Conservation (phyloP, 2,888 invertebrate genomes). For the Cyclophora albipunctata region DNA sequence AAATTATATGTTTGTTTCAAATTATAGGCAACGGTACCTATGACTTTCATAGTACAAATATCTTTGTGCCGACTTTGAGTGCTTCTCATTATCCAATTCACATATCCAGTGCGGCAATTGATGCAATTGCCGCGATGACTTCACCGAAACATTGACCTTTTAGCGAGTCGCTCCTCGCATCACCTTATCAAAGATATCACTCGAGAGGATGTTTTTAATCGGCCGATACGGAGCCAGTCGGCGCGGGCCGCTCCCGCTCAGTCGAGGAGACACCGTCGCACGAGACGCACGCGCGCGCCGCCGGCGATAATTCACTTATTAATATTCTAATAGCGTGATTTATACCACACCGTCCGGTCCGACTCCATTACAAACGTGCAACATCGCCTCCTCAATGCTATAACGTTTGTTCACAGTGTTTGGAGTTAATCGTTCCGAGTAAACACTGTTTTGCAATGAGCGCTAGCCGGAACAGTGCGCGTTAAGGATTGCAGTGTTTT, state of each 20-base stretch:
- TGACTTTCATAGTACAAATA: too few species aligned
- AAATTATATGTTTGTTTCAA: too few species aligned
- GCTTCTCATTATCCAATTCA: constrained; percentile 24
- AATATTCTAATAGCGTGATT: constrained; percentile 20
- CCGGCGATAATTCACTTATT: constrained; percentile 8
- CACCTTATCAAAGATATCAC: constrained; percentile 21
- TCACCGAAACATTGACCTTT: constrained; percentile 72
- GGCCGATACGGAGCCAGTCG: constrained; percentile 2
- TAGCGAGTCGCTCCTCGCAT: constrained; percentile 1
- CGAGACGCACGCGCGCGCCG: constrained; percentile 4
- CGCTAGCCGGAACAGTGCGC: constrained; percentile 7
- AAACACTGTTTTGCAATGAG: constrained; percentile 10
- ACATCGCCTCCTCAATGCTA: constrained; percentile 19
- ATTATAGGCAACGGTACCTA: too few species aligned
- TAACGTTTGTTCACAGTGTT: constrained; percentile 13
- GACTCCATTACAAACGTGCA: constrained; percentile 7
- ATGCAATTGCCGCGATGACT: constrained; percentile 45
- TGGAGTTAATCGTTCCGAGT: constrained; percentile 14
- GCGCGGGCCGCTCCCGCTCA: constrained; percentile 3
- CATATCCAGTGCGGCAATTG: constrained; percentile 27
- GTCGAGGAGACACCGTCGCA: constrained; percentile 8
- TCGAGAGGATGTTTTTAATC: constrained; percentile 19
- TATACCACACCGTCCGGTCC: constrained; percentile 7
- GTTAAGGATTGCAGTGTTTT: constrained; percentile 24
- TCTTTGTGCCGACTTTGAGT: too few species aligned